These are phyloP conservation scores for Coregonus clupeaformis DNA, from an alignment of 2,113 vertebrate species.

Conservation along the genomic window DNA sequence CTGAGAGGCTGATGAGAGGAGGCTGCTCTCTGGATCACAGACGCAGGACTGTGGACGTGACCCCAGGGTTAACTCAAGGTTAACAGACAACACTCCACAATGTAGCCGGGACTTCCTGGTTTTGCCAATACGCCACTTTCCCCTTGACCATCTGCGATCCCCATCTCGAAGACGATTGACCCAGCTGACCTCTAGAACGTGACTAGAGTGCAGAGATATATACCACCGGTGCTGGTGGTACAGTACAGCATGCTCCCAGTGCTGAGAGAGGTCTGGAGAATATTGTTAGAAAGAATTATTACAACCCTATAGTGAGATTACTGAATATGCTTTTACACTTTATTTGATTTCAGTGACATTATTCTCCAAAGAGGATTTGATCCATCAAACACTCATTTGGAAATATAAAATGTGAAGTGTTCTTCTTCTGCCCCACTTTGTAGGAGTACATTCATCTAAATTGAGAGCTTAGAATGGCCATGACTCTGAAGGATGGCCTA, in stretches of 20 bases:
- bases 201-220: not conserved
- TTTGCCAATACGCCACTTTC: not conserved
- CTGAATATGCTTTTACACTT: not conserved
- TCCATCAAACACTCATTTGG: slow-evolving; percentile 2
- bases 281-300: not conserved
- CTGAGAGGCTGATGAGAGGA: not conserved
- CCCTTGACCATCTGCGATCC: not conserved
- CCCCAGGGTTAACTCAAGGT: slow-evolving; percentile 5
- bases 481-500: not conserved
- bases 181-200: not conserved
- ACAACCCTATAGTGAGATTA: not conserved
- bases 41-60: not conserved
- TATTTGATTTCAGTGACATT: slow-evolving; percentile 24
- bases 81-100: not conserved
- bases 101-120: not conserved
- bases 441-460: not conserved
- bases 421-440: not conserved
- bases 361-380: slow-evolving; percentile 10
- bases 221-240: not conserved
- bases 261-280: not conserved
- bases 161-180: not conserved
- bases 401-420: not conserved
- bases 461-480: not conserved
- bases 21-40: not conserved
- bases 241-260: not conserved